Base-by-base conservation (phyloP, 2,888 invertebrate genomes). In the Gymnoscelis rufifasciata region DNA sequence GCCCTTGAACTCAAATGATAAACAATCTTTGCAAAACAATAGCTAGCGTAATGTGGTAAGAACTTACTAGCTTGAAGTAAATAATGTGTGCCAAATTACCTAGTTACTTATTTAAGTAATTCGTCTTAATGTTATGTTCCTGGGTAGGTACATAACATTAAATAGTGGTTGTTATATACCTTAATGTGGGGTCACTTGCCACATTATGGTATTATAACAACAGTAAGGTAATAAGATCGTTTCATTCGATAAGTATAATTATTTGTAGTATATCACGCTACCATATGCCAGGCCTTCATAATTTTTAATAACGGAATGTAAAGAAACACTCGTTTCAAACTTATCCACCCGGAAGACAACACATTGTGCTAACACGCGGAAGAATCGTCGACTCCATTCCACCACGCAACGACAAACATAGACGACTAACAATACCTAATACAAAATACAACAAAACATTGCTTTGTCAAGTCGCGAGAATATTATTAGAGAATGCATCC, bases 291-390 rank as follows among this genome's bases (percentile, higher is more conserved):
- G n/a, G n/a, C 19, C 19, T 19, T 3, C 5, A 19, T 19, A 19
- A 19, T 19, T 3, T 19, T 19, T 5, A 3, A 3, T 19, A 3
- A 19, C 19, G 19, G 19, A 5, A 19, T n/a, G n/a, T n/a, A 19
- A 19, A 19, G 2, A 5, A 5, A 19, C 19, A 2, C 19, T 19
- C 19, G 5, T 19, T 19, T 19, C 3, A 19, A 33, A 33, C 14
- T 14, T n/a, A 33, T 15, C n/a, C n/a, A 15, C 63, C 64, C 73
- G 74, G 75, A 74, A 75, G 67, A 59, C 64, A 38, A 47, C 56
- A 33, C 13, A n/a, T 23, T 60, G 64, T 58, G 62, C 52, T 64
- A 68, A 69, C 66, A 79, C 55, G 71, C 80, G 82, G 82, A 82
- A 82, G 76, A 54, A 57, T 56, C 59, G 62, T 28, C 13, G 19